Evolutionary conservation across 2,113 vertebrate species (phyloP), one percentile per base, ranked within the genome.

Genomic region (Orycteropus afer): DNA sequence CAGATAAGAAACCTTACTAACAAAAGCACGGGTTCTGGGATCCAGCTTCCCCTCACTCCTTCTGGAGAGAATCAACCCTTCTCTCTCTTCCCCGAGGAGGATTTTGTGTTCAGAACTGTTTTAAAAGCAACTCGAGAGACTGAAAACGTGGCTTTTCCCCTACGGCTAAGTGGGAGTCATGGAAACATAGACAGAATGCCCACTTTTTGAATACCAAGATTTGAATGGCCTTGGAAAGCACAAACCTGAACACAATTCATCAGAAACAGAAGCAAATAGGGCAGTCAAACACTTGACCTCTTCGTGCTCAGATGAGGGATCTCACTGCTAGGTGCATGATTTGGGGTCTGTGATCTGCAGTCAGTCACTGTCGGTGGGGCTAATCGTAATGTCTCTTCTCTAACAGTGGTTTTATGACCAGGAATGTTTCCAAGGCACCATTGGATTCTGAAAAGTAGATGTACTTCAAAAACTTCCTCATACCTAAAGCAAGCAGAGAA

Each of bases 271-370:
- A 11, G 37, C 7, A 0, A 17, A 0, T 1, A 0, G 14, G 80
- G n/a, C 45, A 1, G n/a, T 0, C 11, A 2, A 2, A 42, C 2
- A 3, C 29, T 0, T 40, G 7, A 11, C 27, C 49, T 15, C 9
- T 0, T 7, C 2, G 0, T 0, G 0, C 7, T 14, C 71, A 6
- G 11, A 0, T 2, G 34, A 8, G 0, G 3, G 53, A 2, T 40
- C 83, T 45, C 47, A 1, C 0, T 13, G 1, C 1, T 0, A 10
- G 53, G 40, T 11, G 1, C 1, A 4, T 0, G 1, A 7, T 6
- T 1, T 17, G 55, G 86, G 25, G 25, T 11, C 42, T 18, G 12
- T 40, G 61, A 32, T 59, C 57, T 5, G 14, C 5, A 2, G 51
- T 22, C 57, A 40, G 23, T 32, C 2, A 1, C 29, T 12, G 45